A percentile compares a stretch with the other conserved stretches of the same genome.
Conservation (phyloP, 2,888 invertebrate genomes). For the Acanthosoma haemorrhoidale region DNA sequence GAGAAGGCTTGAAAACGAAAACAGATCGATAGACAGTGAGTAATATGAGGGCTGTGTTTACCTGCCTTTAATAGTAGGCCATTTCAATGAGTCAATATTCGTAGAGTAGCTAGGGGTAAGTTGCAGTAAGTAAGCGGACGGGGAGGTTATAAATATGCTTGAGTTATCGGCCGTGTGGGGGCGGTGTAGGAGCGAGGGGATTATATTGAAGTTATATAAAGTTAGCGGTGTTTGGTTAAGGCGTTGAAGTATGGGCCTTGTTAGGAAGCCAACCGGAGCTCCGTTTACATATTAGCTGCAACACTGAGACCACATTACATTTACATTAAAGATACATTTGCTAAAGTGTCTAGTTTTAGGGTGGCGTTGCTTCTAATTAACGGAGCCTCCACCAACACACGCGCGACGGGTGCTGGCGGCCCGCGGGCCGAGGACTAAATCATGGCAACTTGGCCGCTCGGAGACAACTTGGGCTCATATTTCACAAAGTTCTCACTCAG, state of each 20-base stretch:
- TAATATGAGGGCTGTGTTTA: constrained; percentile 11
- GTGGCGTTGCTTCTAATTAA: constrained; percentile 26
- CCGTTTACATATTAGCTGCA: constrained; percentile 36
- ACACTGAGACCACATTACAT: constrained; percentile 35
- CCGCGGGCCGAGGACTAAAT: constrained; percentile 30
- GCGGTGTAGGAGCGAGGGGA: constrained; percentile 22
- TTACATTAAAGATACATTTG: constrained; percentile 40
- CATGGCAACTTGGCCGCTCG: constrained; percentile 34
- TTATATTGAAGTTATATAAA: constrained; percentile 38
- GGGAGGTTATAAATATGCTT: constrained; percentile 24
- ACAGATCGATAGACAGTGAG: not conserved
- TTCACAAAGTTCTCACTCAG: constrained; percentile 33
- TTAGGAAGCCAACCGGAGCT: constrained; percentile 10
- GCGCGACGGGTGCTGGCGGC: not conserved
- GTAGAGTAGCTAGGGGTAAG: not conserved
- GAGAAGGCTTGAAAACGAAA: too few species aligned
- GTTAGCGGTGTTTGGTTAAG: constrained; percentile 37
- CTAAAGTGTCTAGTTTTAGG: constrained; percentile 39
- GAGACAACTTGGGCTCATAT: constrained; percentile 36
- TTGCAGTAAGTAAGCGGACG: constrained; percentile 2
- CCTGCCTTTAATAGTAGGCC: constrained; percentile 12
- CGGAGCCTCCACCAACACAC: too few species aligned
- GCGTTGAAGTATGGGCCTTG: constrained; percentile 35
- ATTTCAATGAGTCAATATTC: constrained; percentile 21
- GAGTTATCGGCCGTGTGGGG: constrained; percentile 21